These are phyloP conservation scores for Ibidorhyncha struthersii DNA, from an alignment of 2,113 vertebrate species.

Conservation along the genomic window DNA sequence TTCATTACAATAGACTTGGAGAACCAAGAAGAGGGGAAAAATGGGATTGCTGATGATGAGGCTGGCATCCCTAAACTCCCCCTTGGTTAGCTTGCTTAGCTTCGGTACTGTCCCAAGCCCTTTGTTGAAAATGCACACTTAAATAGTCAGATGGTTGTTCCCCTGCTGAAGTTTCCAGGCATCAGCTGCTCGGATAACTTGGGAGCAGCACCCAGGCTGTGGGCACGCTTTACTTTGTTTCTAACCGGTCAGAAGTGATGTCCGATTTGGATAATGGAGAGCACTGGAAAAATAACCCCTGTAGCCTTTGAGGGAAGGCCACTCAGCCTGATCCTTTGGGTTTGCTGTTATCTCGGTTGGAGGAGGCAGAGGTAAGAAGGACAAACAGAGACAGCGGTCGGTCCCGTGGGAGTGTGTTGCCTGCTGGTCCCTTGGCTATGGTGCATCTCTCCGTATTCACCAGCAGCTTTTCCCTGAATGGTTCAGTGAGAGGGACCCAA, in stretches of 20 bases:
- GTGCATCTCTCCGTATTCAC: fast-evolving
- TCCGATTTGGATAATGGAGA: not conserved
- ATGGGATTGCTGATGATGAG: fast-evolving
- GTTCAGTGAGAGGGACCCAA: not conserved
- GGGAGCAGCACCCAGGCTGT: not conserved
- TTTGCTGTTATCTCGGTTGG: fast-evolving
- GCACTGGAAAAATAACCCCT: not conserved
- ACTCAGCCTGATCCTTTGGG: not conserved
- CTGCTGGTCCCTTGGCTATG: fast-evolving
- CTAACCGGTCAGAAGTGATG: not conserved
- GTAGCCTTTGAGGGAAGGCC: too few relatives aligned
- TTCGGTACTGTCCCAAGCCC: not conserved
- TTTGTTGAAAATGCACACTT: fast-evolving
- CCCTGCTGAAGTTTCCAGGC: not conserved
- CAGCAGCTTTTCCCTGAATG: not conserved
- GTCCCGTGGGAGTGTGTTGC: fast-evolving
- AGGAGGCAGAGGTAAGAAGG: not conserved
- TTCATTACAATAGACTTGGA: not conserved
- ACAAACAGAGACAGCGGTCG: fast-evolving
- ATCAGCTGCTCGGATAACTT: not conserved
- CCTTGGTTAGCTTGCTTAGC: not conserved
- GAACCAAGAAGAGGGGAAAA: not conserved
- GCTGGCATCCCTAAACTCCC: not conserved
- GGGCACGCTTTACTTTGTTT: fast-evolving
- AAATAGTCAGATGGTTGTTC: not conserved